Base-by-base conservation (phyloP, 2,888 invertebrate species). In the Exocentrus adspersus region DNA sequence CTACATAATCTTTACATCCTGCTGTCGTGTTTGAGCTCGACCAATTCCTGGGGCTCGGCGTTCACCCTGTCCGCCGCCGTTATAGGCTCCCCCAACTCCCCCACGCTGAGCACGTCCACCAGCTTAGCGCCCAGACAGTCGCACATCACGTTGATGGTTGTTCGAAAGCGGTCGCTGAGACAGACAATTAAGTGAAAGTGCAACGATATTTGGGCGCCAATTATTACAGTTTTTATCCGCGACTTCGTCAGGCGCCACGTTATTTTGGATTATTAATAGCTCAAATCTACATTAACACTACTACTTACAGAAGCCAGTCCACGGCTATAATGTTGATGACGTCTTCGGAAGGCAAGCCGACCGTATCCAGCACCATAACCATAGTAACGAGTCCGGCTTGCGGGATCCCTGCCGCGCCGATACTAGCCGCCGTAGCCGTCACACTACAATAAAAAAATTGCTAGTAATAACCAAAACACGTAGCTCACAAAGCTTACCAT, bases 371-470 rank as follows among this genome's bases (percentile, higher is more conserved):
- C 59, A 96, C 95, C 93, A 95, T 94, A 71, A 96, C 95, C 93
- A 97, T 94, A 79, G 97, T 97, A 51, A 97, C 94, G 75, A 97
- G 88, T 42, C 97, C 97, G 20, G 97, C 97, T 80, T 95, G 96
- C 3, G 97, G 97, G 75, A 98, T 95, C 48, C 97, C 97, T 7
- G 98, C 97, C 14, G 98, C 98, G 64, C 98, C 98, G 79, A 98
- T 96, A 75, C 97, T 97, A 0, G 98, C 98, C 58, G 97, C 92
- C 0, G 98, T 98, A 17, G 98, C 97, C 4, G 97, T 97, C 48
- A 83, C 77, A 65, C 83, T 83, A 65, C 17, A n/a, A n/a, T n/a
- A n/a, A n/a, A n/a, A n/a, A n/a, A n/a, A n/a, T n/a, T n/a, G n/a
- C n/a, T n/a, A n/a, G n/a, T n/a, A n/a, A n/a, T n/a, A n/a, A n/a